phyloP scores from a whole-genome alignment of 2,888 invertebrate species.

The Monochamus alternatus region DNA sequence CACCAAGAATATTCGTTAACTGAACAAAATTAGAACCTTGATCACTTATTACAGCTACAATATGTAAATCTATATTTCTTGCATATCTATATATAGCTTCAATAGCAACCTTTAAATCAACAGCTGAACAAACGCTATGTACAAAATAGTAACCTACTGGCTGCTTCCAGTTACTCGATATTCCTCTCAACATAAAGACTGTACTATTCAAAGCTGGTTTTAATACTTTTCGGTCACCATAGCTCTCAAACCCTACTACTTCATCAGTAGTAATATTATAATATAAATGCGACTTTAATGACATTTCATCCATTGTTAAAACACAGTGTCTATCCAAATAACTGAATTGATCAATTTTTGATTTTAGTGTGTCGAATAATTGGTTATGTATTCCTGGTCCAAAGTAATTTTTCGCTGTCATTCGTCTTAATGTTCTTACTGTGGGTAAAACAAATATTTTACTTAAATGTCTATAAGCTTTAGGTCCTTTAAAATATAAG shows the following conservation, averaged over 20 bases:
- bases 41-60: neutral
- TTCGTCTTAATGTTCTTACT: neutral
- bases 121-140: no score
- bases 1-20: neutral
- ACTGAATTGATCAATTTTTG: neutral
- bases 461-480: neutral
- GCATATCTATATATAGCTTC: neutral
- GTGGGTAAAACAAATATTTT: conserved; percentile 8
- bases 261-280: conserved; percentile 1
- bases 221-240: neutral
- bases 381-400: neutral
- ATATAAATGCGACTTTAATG: neutral
- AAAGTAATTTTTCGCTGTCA: neutral
- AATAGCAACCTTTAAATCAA: neutral
- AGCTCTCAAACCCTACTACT: neutral
- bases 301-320: conserved; percentile 5
- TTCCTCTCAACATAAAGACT: neutral
- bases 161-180: neutral
- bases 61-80: neutral
- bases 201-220: neutral
- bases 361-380: neutral
- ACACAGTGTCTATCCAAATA: conserved; percentile 3
- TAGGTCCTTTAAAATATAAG: conserved; percentile 5
- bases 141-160: neutral
- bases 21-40: neutral